phyloP scores from a whole-genome alignment of 2,113 vertebrate genomes.

The Rana temporaria region DNA sequence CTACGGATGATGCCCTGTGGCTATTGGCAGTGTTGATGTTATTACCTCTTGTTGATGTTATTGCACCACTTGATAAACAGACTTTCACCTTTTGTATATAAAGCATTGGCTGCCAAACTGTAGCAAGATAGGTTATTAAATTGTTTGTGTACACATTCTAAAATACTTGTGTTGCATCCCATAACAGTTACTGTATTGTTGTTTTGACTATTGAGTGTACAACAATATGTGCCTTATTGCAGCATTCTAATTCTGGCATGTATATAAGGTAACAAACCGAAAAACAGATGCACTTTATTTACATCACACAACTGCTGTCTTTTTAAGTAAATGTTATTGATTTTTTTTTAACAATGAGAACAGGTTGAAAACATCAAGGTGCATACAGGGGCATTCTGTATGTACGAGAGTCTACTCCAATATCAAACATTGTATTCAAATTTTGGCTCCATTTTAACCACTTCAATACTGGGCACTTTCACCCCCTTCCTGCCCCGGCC shows the following conservation, averaged over 20 bases:
- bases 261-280: neutral
- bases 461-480: no score
- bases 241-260: neutral
- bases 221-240: neutral
- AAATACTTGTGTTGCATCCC: conserved; percentile 13
- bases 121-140: conserved; percentile 6
- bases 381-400: no score
- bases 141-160: conserved; percentile 12
- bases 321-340: no score
- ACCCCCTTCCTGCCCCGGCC: no score
- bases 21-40: neutral
- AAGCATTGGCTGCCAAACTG: neutral
- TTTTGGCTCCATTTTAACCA: no score
- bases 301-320: no score
- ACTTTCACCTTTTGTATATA: neutral
- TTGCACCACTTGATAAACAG: neutral
- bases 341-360: no score
- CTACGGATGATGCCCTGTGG: neutral
- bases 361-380: no score
- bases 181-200: neutral
- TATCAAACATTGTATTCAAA: no score
- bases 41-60: neutral
- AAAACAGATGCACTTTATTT: no score
- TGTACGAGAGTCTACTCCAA: no score
- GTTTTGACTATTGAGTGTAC: neutral